Base-by-base conservation (phyloP, 37 sponge, comb jelly and placozoan species). In the Hormiphora californensis region DNA sequence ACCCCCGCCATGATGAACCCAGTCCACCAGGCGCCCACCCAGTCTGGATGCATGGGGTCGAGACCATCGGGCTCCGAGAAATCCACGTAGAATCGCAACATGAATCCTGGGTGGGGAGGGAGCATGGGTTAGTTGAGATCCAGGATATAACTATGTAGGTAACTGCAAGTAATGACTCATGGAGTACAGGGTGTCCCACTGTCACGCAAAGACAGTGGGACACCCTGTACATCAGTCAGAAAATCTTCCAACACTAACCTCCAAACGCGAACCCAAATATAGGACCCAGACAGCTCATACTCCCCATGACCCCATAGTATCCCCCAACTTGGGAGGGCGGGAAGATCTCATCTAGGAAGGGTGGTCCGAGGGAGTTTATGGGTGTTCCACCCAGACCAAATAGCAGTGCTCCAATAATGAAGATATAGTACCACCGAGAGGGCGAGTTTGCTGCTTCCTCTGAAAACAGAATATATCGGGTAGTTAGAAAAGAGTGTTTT, bases 21-120 rank as follows among this genome's bases (percentile, higher is more conserved):
- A 3, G 67, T 65, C 67, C 67, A 65, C 67, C 67, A 65, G 67
- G 67, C 67, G 2, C 67, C 67, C 11, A 65, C 35, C 67, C 67
- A 65, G 30, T 65, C 67, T 15, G 36, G 12, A 19, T 32, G 8
- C 11, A 15, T 33, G 34, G 67, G 67, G 36, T 11, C 36, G 3
- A 65, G 33, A 15, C 67, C 67, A 9, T 65, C 37, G 28, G 67
- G 67, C 34, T 27, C 7, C 38, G 67, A 65, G 67, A 65, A 65
- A 39, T 65, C 67, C 67, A 65, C 67, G 36, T 65, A 65, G 67
- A 36, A 65, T 2, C 9, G 12, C 67, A 65, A 65, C 67, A 65
- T 65, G 28, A n/a, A n/a, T n/a, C n/a, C n/a, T n/a, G n/a, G n/a
- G n/a, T n/a, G n/a, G n/a, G n/a, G n/a, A n/a, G n/a, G n/a, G n/a